phyloP scores from a whole-genome alignment of 2,797 vertebrate species.

The Eulemur albifrons region DNA sequence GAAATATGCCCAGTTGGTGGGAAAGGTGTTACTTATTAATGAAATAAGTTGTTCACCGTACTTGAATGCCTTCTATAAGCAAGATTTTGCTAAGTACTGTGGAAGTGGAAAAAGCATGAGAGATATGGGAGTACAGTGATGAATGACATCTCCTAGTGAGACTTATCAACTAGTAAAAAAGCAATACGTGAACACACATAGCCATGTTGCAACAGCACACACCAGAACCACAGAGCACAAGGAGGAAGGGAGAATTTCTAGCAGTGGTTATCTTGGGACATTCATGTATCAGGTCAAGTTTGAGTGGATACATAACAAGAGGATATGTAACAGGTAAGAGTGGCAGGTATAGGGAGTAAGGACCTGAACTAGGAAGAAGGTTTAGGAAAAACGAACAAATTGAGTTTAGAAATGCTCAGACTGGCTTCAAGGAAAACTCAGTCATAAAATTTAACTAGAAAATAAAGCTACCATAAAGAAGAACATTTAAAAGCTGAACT shows the following conservation, averaged over 20 bases:
- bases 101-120: not conserved
- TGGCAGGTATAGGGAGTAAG: not conserved
- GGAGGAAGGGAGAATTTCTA: not conserved
- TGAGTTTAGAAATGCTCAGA: not conserved
- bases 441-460: not conserved
- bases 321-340: not conserved
- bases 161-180: not conserved
- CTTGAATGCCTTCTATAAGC: not conserved
- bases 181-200: not conserved
- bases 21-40: not conserved
- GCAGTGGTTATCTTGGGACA: not conserved
- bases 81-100: not conserved
- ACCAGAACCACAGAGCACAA: not conserved
- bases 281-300: not conserved
- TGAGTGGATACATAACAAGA: not conserved
- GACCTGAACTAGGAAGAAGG: not conserved
- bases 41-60: not conserved
- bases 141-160: not conserved
- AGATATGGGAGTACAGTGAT: not conserved
- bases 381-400: not conserved
- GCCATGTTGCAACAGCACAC: not conserved
- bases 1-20: not conserved
- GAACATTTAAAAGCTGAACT: conserved; percentile 31
- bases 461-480: conserved; percentile 12
- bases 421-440: not conserved